Percentiles rank a stretch among this genome's conserved stretches.
Conservation (phyloP, 1,140 invertebrate genomes). For the Dendrolimus punctatus region DNA sequence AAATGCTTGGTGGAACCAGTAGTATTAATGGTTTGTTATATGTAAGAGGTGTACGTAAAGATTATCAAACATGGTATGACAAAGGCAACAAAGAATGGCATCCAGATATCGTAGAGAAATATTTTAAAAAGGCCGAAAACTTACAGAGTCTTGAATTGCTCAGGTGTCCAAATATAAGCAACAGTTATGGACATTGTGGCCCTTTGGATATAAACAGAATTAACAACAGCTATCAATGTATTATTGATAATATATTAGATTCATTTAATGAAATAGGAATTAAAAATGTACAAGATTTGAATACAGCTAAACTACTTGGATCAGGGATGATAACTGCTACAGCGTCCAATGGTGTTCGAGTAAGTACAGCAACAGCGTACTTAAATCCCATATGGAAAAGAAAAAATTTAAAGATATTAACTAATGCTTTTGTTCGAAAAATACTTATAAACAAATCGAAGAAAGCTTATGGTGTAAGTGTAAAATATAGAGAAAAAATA, state of each 20-base stretch:
- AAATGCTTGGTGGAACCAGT: slow-evolving; percentile 81
- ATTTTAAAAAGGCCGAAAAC: slow-evolving; percentile 23
- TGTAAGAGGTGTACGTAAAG: too few species aligned
- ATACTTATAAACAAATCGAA: slow-evolving; percentile 35
- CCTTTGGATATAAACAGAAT: slow-evolving; percentile 22
- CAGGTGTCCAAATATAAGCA: slow-evolving; percentile 8
- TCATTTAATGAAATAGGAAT: slow-evolving; percentile 32
- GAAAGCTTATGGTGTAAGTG: slow-evolving; percentile 40
- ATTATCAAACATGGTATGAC: too few species aligned
- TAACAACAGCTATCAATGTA: slow-evolving; percentile 14
- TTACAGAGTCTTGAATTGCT: slow-evolving; percentile 14
- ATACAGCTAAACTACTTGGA: slow-evolving; percentile 45
- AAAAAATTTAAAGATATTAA: slow-evolving; percentile 79
- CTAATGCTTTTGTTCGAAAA: slow-evolving; percentile 70
- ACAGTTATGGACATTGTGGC: slow-evolving; percentile 19
- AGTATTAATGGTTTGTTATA: slow-evolving; percentile 87
- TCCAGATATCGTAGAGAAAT: slow-evolving; percentile 47
- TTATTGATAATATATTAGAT: slow-evolving; percentile 42
- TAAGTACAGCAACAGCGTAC: slow-evolving; percentile 75
- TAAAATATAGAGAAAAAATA: slow-evolving; percentile 27
- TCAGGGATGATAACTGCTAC: slow-evolving; percentile 45
- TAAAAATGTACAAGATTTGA: slow-evolving; percentile 31
- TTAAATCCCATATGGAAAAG: slow-evolving; percentile 70
- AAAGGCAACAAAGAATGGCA: too few species aligned
- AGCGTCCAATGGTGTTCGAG: slow-evolving; percentile 71